A percentile compares a stretch with the other conserved stretches of the same genome.
Evolutionary conservation across 2,113 vertebrate genomes (phyloP).

Genomic region (Cinclus mexicanus): DNA sequence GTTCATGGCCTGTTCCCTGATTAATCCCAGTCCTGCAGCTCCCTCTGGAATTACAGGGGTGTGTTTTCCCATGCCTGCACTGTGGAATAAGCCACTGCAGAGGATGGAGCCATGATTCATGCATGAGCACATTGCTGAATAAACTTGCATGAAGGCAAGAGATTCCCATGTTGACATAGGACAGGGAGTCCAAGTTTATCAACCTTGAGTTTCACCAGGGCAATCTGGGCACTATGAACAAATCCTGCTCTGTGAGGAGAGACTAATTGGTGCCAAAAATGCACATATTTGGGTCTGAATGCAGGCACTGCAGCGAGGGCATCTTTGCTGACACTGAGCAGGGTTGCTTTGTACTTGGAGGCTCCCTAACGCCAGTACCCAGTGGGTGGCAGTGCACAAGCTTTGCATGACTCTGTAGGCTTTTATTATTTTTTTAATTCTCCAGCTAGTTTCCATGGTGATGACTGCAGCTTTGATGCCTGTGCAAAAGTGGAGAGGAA

Average conservation of each 20-base stretch:
- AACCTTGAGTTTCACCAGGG: not conserved
- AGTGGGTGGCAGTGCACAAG: slow-evolving; percentile 82
- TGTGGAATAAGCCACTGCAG: not conserved
- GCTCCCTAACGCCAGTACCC: slow-evolving; percentile 61
- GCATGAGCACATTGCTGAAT: not conserved
- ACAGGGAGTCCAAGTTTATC: not conserved
- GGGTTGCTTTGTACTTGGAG: not conserved
- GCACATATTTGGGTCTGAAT: not conserved
- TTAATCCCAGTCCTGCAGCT: not conserved
- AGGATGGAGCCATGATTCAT: not conserved
- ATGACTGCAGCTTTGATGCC: slow-evolving; percentile 76
- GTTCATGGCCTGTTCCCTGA: not conserved
- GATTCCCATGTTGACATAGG: not conserved
- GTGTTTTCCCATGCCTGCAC: not conserved
- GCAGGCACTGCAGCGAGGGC: not conserved
- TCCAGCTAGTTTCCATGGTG: slow-evolving; percentile 88
- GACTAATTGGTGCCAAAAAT: not conserved
- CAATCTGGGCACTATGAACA: not conserved
- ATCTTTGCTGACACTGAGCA: not conserved
- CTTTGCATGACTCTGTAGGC: slow-evolving; percentile 51
- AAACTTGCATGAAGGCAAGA: not conserved
- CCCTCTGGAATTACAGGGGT: not conserved
- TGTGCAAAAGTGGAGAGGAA: slow-evolving; percentile 13
- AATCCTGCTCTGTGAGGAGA: not conserved
- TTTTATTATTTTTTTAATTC: slow-evolving; percentile 13